Base-by-base conservation (phyloP, 2,113 vertebrate genomes). In the Thunnus thynnus region DNA sequence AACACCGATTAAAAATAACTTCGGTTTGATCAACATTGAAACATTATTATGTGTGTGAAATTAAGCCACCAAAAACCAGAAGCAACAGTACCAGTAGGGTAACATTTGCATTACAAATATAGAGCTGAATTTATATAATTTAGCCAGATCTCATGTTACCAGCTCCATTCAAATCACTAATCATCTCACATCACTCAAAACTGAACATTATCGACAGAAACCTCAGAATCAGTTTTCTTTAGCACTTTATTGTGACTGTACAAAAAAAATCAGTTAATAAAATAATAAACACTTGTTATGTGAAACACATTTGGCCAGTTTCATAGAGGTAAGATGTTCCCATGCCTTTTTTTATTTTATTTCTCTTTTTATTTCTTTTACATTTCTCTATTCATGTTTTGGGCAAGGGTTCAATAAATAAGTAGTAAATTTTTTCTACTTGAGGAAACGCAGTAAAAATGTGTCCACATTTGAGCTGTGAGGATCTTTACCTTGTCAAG, bases 201-300 rank as follows among this genome's bases (percentile, higher is more conserved):
- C 16, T 0, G 10, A 32, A 55, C 8, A 70, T 70, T 6, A 68
- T 64, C 41, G 70, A 18, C 27, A 83, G 41, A 67, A 75, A 78
- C 27, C 12, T 50, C 7, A 0, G 65, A 50, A 32, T 83, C 32
- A 13, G 22, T 61, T 86, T 85, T 63, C 74, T 89, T 86, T 13
- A 88, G 64, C 41, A 84, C 72, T 95, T 95, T 94, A 94, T 94
- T 94, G 80, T 88, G 74, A 90, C 88, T 89, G 84, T 93, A 93
- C 79, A 86, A 92, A 93, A 91, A 84, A 85, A 91, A 82, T 87
- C 76, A 85, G 81, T 86, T 82, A 93, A 90, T 93, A 91, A 90
- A 82, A 91, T 80, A 86, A 82, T 83, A 77, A 86, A 88, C 77
- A 86, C 64, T 81, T 86, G 41, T 66, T 76, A 88, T 72, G 55